phyloP scores from a whole-genome alignment of 2,113 vertebrate genomes.

The Polyodon spathula region DNA sequence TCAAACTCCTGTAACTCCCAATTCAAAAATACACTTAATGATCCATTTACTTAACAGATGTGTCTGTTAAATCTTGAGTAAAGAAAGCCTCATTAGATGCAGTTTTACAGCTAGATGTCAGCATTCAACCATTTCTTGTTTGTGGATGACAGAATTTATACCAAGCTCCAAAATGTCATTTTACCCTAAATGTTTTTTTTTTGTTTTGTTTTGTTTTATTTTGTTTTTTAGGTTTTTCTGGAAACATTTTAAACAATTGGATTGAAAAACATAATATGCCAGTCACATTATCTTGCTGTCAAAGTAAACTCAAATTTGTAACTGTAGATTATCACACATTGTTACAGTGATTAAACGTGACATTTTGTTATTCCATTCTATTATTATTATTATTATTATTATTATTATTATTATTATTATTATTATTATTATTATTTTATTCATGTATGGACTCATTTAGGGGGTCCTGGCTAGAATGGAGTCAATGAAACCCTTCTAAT shows the following conservation, averaged over 20 bases:
- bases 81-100: background rate
- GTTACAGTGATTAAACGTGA: constrained; percentile 30
- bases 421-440: too few species aligned
- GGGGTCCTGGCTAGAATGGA: too few species aligned
- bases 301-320: constrained; percentile 31
- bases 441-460: too few species aligned
- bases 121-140: constrained; percentile 24
- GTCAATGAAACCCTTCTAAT: too few species aligned
- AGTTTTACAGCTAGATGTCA: constrained; percentile 30
- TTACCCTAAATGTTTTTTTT: background rate
- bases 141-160: background rate
- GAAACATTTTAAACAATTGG: constrained; percentile 10
- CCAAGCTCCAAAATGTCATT: background rate
- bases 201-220: background rate
- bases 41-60: too few species aligned
- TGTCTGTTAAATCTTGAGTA: too few species aligned
- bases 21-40: too few species aligned
- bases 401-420: too few species aligned
- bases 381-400: constrained; percentile 35
- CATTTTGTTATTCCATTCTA: constrained; percentile 29
- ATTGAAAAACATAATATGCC: constrained; percentile 15
- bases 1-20: too few species aligned
- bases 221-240: background rate
- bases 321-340: constrained; percentile 20
- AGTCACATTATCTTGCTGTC: constrained; percentile 25